Base-by-base conservation (phyloP, 2,888 invertebrate genomes). In the Pristionchus entomophagus region DNA sequence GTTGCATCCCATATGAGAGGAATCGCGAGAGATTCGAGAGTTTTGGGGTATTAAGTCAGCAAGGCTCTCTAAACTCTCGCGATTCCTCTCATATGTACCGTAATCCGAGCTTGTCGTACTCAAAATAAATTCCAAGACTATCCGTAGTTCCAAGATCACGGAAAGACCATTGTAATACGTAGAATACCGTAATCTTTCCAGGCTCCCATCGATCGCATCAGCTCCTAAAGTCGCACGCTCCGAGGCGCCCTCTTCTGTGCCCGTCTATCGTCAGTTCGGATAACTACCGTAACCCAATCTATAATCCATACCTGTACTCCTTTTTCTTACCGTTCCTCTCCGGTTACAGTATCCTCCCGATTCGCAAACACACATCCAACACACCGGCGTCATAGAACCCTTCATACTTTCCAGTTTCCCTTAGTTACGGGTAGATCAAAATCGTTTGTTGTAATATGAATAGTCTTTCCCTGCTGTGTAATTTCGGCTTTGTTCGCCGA, bases 251-350 rank as follows among this genome's bases (percentile, higher is more conserved):
- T 41, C 8, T 12, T 73, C 73, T 0, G 26, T 73, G 14, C 73
- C 73, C n/a, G 73, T 73, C 41, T 73, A 73, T 5, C 41, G 73
- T 8, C 73, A 73, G 26, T 73, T 73, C 73, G 73, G 73, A 73
- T 73, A 41, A 73, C 41, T 45, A 73, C 73, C 41, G 73, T 41
- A 73, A 3, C 26, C 45, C 73, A 69, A 38, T 38, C 45, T 2
- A 26, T 73, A 73, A 35, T 65, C n/a, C n/a, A n/a, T n/a, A n/a
- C n/a, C n/a, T n/a, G n/a, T n/a, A n/a, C n/a, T n/a, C n/a, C n/a
- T n/a, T n/a, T n/a, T 38, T 38, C 12, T 19, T 41, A 38, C 22
- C 69, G 29, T 32, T 14, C 41, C 35, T n/a, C 14, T 65, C 65
- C 69, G n/a, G 41, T 69, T 41, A 41, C 19, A 10, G 41, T 69